phyloP scores from a whole-genome alignment of 2,113 vertebrate species.

The Meriones unguiculatus region DNA sequence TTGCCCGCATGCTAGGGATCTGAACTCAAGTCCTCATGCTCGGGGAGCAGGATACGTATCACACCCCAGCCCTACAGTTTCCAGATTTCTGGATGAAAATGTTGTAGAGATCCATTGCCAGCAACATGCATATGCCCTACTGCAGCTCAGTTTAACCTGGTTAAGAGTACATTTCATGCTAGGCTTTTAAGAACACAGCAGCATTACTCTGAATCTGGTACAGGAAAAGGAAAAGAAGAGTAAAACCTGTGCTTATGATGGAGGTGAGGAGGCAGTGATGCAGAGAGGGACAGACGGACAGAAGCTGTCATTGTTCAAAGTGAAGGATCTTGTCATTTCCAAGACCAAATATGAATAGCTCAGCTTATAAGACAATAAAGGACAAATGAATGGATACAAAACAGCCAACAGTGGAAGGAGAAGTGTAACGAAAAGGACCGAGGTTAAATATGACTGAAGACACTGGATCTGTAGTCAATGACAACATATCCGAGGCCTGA shows the following conservation, averaged over 20 bases:
- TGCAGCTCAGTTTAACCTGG: neutral
- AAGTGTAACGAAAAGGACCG: neutral
- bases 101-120: neutral
- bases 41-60: neutral
- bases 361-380: neutral
- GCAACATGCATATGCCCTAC: neutral
- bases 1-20: neutral
- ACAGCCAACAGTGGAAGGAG: neutral
- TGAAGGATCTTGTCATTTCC: neutral
- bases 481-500: constrained; percentile 9
- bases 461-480: neutral
- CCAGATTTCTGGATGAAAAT: neutral
- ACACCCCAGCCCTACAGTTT: neutral
- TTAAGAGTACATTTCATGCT: constrained; percentile 15
- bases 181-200: neutral
- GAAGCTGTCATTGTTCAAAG: neutral
- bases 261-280: neutral
- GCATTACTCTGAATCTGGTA: neutral
- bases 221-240: constrained; percentile 31
- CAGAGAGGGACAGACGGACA: neutral
- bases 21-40: neutral
- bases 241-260: neutral
- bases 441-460: neutral
- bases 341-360: neutral
- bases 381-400: neutral